A percentile compares a stretch with the other conserved stretches of the same genome.
phyloP scores from a whole-genome alignment of 2,797 vertebrate genomes.

The Hyperoplus lanceolatus region DNA sequence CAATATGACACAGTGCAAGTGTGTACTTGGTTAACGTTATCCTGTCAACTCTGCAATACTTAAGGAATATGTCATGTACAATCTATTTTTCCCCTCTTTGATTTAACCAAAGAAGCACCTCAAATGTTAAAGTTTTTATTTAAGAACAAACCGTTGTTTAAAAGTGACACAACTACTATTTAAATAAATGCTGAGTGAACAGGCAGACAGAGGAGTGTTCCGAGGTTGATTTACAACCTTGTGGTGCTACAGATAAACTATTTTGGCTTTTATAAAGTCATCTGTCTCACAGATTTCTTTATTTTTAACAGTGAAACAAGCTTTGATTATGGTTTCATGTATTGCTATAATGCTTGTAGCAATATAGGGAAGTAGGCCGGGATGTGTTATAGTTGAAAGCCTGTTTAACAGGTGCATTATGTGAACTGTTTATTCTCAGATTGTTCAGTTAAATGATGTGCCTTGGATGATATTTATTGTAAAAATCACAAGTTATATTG shows the following conservation, averaged over 20 bases:
- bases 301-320: not conserved
- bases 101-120: no score
- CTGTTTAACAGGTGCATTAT: not conserved
- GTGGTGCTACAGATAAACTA: not conserved
- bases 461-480: constrained; percentile 57
- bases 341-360: constrained; percentile 40
- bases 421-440: not conserved
- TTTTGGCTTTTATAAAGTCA: constrained; percentile 68
- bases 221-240: constrained; percentile 25
- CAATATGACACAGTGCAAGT: not conserved
- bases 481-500: constrained; percentile 16
- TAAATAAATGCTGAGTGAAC: not conserved
- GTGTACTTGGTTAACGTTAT: not conserved
- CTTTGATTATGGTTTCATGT: not conserved
- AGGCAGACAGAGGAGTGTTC: not conserved
- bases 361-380: not conserved
- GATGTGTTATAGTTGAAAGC: not conserved
- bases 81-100: not conserved
- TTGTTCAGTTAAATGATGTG: constrained; percentile 47
- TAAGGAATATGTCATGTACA: not conserved
- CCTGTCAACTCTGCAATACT: not conserved
- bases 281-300: constrained; percentile 25
- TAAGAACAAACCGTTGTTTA: not conserved
- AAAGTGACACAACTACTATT: not conserved
- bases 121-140: not conserved